Base-by-base conservation (phyloP, 2,797 vertebrate genomes). In the Galaxias olidus region DNA sequence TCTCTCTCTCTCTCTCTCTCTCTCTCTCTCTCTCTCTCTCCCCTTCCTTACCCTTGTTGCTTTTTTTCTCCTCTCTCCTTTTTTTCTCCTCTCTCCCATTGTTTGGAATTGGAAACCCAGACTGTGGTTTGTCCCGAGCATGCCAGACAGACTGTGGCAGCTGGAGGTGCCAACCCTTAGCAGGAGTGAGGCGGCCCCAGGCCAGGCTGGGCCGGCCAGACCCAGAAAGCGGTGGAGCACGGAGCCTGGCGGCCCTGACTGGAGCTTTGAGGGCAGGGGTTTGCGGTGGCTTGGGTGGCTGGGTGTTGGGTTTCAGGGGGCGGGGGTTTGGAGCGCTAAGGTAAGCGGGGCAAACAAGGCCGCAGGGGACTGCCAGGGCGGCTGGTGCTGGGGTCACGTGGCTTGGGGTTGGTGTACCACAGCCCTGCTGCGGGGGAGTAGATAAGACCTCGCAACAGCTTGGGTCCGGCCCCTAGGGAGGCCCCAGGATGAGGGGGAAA, bases 401-500 rank as follows among this genome's bases (percentile, higher is more conserved):
- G 53, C 20, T 13, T 40, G 20, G 53, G 20, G 11, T 11, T 40
- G 9, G 53, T 18, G 10, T 19, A 53, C n/a, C 15, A 41, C 40
- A 59, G 58, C 58, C 41, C 58, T 47, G 46, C 48, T 61, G 59
- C 40, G 40, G 6, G 47, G 47, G n/a, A 51, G 60, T 9, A 61
- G 60, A 61, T 61, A 51, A 61, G 60, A 30, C n/a, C 48, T 47
- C 41, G 60, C 60, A 50, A 30, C 60, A 61, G 48, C 47, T 40
- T 9, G 30, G 30, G 50, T 47, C 49, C 1, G 43, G 65, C 53
- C 57, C 43, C 50, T 44, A 74, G 51, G 59, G 63, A 51, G 42
- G 59, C 59, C 47, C 59, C 40, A 45, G 4, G 15, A 20, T 61
- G 46, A 65, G 59, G 52, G 61, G 54, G 72, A 59, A 65, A 59